Evolutionary conservation across 2,797 vertebrate species (phyloP).

Genomic region (Ctenosaura bakeri): DNA sequence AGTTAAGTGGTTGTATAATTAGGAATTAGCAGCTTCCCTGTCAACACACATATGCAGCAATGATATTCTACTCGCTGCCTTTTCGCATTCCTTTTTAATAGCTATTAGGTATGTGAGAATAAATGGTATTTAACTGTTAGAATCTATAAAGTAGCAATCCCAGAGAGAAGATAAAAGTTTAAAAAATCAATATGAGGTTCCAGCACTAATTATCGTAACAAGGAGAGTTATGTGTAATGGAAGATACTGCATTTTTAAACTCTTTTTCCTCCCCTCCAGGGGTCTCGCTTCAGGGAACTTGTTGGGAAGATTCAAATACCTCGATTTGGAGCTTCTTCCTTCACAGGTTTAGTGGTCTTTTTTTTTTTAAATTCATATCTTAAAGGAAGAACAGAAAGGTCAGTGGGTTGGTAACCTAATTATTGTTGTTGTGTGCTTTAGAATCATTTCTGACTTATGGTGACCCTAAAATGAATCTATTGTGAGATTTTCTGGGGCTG

Average conservation of each 20-base stretch:
- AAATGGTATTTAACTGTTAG: neutral
- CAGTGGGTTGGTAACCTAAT: neutral
- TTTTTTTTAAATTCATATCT: neutral
- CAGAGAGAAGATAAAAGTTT: neutral
- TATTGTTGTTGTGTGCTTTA: neutral
- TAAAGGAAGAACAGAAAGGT: neutral
- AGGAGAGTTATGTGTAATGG: neutral
- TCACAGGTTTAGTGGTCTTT: constrained; percentile 13
- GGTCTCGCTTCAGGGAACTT: constrained; percentile 33
- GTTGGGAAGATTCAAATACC: constrained; percentile 29
- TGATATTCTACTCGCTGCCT: neutral
- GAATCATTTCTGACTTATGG: no score
- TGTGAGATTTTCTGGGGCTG: no score
- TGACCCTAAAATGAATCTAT: no score
- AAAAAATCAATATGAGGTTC: neutral
- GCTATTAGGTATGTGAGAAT: neutral
- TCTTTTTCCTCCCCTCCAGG: constrained; percentile 6
- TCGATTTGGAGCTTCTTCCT: fast-evolving
- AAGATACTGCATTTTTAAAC: neutral
- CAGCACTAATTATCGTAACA: neutral
- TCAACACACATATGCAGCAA: neutral
- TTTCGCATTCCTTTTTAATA: neutral
- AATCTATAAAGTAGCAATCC: neutral
- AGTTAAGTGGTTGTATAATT: neutral
- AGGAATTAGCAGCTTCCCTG: neutral